These are phyloP conservation scores for Pseudorectes ferrugineus DNA, from an alignment of 2,113 vertebrate species.

Conservation along the genomic window DNA sequence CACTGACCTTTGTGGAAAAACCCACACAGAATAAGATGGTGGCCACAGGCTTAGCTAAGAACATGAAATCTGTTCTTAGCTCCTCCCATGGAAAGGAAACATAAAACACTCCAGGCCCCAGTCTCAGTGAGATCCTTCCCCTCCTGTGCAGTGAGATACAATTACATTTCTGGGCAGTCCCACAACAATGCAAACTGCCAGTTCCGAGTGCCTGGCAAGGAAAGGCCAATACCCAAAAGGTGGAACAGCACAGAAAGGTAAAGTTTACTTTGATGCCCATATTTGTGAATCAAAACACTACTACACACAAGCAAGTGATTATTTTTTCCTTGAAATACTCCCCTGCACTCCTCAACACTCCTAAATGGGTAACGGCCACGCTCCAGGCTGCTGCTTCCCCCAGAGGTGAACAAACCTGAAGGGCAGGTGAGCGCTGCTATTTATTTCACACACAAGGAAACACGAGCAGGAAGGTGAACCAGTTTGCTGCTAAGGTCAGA, in stretches of 20 bases:
- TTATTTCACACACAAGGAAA: not conserved
- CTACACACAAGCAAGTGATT: rapidly evolving
- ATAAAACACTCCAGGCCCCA: not conserved
- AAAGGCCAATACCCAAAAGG: not conserved
- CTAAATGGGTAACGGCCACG: not conserved
- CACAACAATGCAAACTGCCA: not conserved
- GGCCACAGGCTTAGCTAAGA: not conserved
- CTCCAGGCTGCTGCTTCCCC: not conserved
- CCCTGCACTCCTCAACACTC: not conserved
- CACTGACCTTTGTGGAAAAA: not conserved
- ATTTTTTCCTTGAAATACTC: not conserved
- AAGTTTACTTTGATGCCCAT: not conserved
- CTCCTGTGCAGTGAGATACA: not conserved
- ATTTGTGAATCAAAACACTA: not conserved
- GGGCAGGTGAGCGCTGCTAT: not conserved
- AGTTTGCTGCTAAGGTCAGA: not conserved
- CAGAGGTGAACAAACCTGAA: not conserved
- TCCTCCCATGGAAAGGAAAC: constrained; percentile 40
- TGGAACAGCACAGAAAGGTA: not conserved
- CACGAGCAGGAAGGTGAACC: not conserved
- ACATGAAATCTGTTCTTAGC: constrained; percentile 5
- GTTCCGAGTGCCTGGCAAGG: not conserved
- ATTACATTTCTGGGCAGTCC: constrained; percentile 1
- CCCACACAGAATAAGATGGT: not conserved
- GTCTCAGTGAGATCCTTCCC: not conserved